Conservation (phyloP, 2,797 vertebrate genomes). For the Taeniopygia guttata region DNA sequence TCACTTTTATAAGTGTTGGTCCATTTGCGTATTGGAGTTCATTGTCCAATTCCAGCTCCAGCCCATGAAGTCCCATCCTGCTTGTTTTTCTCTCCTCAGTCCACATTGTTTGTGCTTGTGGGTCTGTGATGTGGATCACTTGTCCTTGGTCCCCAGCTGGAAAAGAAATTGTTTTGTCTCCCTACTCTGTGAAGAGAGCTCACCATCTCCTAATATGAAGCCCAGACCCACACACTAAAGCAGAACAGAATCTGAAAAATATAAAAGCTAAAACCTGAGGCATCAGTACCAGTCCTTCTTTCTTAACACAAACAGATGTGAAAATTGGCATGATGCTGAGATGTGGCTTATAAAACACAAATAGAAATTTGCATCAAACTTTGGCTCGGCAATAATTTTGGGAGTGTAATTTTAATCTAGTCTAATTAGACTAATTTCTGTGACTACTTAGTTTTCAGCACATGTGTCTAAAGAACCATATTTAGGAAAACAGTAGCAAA, state of each 20-base stretch:
- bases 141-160: neutral
- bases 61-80: neutral
- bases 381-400: neutral
- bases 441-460: constrained; percentile 7
- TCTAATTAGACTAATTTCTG: constrained; percentile 24
- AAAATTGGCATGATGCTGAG: neutral
- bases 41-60: neutral
- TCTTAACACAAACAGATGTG: neutral
- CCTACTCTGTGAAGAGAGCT: neutral
- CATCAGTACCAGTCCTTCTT: neutral
- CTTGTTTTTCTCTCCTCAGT: neutral
- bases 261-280: neutral
- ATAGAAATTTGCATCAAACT: constrained; percentile 1
- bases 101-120: fast-evolving
- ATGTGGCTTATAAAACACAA: neutral
- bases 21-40: neutral
- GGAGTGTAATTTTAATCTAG: constrained; percentile 19
- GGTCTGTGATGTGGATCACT: neutral
- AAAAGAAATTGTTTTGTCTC: neutral
- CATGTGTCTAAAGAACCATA: neutral
- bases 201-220: neutral
- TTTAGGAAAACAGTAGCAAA: neutral
- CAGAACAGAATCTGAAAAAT: neutral
- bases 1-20: neutral
- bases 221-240: neutral